phyloP scores from a whole-genome alignment of 2,888 invertebrate genomes.

The Vandiemenella viatica region DNA sequence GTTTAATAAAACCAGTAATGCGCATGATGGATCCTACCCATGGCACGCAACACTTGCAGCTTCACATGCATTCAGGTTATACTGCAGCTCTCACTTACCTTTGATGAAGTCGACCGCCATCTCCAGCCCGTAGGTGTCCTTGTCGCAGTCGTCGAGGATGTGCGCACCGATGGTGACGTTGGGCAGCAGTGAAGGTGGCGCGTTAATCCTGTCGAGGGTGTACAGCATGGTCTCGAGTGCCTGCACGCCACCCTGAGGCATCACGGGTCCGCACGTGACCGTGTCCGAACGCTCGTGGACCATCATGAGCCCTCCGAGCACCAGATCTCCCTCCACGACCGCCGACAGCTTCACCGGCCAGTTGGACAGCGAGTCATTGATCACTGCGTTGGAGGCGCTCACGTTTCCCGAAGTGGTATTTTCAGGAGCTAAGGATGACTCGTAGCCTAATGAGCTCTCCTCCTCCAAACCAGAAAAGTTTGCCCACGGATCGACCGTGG shows the following conservation, averaged over 20 bases:
- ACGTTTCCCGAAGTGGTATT: no score
- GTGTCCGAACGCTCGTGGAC: conserved; percentile 81
- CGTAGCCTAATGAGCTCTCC: no score
- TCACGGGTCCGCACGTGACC: conserved; percentile 79
- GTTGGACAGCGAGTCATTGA: no score
- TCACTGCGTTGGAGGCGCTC: no score
- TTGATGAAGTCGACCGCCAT: conserved; percentile 94
- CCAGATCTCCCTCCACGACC: conserved; percentile 72
- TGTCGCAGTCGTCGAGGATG: conserved; percentile 86
- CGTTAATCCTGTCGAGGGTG: conserved; percentile 69
- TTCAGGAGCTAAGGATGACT: no score
- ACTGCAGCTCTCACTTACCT: no score
- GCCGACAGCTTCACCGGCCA: conserved; percentile 82
- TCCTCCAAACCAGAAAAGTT: no score
- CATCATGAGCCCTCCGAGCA: conserved; percentile 89
- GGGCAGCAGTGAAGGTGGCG: conserved; percentile 45
- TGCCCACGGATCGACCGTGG: no score
- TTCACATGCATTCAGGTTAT: no score
- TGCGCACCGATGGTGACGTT: conserved; percentile 73
- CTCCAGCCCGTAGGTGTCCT: conserved; percentile 87
- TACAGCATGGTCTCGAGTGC: conserved; percentile 86
- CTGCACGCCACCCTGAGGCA: conserved; percentile 84
- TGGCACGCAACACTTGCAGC: no score
- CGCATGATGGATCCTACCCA: no score
- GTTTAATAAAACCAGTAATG: no score